Evolutionary conservation across 2,888 invertebrate species (phyloP).

Genomic region (Tetranychus piercei): DNA sequence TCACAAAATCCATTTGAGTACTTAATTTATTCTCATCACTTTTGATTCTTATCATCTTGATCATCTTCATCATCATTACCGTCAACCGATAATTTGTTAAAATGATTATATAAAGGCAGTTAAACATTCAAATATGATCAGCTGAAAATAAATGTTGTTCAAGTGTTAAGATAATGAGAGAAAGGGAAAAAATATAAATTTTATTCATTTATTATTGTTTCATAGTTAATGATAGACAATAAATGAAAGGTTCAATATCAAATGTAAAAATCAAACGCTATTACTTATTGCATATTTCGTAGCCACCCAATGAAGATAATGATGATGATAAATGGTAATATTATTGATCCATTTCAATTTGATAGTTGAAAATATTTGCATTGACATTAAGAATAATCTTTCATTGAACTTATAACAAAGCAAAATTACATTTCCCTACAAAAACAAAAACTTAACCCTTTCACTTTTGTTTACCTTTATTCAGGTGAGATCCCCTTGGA

Average conservation of each 20-base stretch:
- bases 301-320: not conserved
- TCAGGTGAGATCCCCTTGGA: not conserved
- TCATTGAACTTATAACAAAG: not conserved
- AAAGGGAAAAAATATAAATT: not conserved
- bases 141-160: too few species aligned
- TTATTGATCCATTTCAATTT: not conserved
- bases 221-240: not conserved
- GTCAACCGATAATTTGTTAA: not conserved
- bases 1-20: too few species aligned
- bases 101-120: too few species aligned
- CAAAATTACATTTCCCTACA: not conserved
- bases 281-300: not conserved
- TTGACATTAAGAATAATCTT: too few species aligned
- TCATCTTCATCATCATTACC: not conserved
- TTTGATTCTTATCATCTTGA: not conserved
- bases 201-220: not conserved
- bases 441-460: not conserved
- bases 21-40: not conserved
- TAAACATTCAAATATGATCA: too few species aligned
- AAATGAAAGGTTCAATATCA: constrained; percentile 6
- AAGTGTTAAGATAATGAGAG: too few species aligned
- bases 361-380: not conserved
- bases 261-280: not conserved
- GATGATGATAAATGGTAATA: not conserved
- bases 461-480: not conserved